These are phyloP conservation scores for Yponomeuta sedellus DNA, from an alignment of 2,888 invertebrate species.

Conservation along the genomic window DNA sequence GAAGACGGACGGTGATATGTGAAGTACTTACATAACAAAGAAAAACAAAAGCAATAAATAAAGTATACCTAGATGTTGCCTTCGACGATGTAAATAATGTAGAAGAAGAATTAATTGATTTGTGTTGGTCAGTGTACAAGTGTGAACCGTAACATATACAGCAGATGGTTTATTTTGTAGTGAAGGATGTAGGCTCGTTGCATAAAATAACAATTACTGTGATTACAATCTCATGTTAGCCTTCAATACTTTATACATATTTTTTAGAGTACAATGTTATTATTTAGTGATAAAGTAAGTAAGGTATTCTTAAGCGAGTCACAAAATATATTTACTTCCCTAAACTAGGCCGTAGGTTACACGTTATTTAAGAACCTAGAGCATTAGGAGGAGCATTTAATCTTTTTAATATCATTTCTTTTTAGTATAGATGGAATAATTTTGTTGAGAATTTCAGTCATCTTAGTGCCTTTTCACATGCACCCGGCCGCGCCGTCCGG, in stretches of 20 bases:
- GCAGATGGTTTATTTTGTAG: conserved; percentile 62
- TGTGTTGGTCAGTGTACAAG: conserved; percentile 43
- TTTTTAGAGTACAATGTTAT: conserved; percentile 77
- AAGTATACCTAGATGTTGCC: conserved; percentile 76
- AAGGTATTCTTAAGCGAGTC: conserved; percentile 70
- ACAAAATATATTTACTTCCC: conserved; percentile 74
- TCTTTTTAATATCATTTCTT: conserved; percentile 47
- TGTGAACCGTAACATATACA: conserved; percentile 38
- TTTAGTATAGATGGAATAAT: conserved; percentile 48
- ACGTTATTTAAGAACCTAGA: conserved; percentile 65
- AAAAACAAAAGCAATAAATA: conserved; percentile 66
- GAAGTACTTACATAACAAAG: conserved; percentile 57
- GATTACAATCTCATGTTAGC: conserved; percentile 76
- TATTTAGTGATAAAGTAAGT: conserved; percentile 69
- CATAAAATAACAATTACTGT: conserved; percentile 74
- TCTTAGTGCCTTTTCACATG: too few species aligned
- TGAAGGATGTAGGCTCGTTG: conserved; percentile 71
- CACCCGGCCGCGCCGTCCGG: too few species aligned
- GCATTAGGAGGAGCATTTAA: conserved; percentile 70
- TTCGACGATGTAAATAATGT: conserved; percentile 66
- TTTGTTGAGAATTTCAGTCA: conserved; percentile 36
- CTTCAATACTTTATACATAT: conserved; percentile 76
- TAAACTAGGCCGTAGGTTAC: conserved; percentile 52
- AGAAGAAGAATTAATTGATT: conserved; percentile 48
- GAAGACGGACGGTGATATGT: conserved; percentile 62